These are phyloP conservation scores for Endotricha flammealis DNA, from an alignment of 2,888 invertebrate genomes.

Conservation along the genomic window DNA sequence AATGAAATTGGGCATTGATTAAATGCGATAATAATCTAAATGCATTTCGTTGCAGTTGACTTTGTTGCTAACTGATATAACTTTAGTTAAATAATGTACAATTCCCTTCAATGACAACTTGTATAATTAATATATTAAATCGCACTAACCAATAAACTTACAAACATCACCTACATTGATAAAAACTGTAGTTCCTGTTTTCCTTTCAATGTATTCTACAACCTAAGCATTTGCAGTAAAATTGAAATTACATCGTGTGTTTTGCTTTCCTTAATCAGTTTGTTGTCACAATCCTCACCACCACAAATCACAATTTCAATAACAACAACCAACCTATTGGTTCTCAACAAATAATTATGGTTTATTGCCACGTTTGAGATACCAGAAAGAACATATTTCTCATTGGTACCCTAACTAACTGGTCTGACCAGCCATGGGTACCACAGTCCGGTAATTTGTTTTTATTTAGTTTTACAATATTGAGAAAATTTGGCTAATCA, in stretches of 20 bases:
- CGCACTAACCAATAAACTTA: not conserved
- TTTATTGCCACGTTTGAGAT: slow-evolving; percentile 62
- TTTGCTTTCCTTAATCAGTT: slow-evolving; percentile 17
- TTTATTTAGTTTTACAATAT: too few species aligned
- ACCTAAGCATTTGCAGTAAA: not conserved
- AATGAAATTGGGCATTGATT: not conserved
- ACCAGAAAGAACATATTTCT: slow-evolving; percentile 58
- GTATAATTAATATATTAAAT: too few species aligned
- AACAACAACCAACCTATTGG: slow-evolving; percentile 60
- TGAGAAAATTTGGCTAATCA: too few species aligned
- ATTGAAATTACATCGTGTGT: not conserved
- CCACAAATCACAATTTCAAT: slow-evolving; percentile 60
- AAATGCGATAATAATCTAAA: too few species aligned
- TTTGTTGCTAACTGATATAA: too few species aligned
- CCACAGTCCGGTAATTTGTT: too few species aligned
- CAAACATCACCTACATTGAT: not conserved
- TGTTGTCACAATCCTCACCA: slow-evolving; percentile 8
- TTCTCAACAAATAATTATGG: slow-evolving; percentile 70
- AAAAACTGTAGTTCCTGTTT: not conserved
- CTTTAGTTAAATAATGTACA: too few species aligned
- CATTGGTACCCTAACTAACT: slow-evolving; percentile 50
- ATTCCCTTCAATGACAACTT: too few species aligned
- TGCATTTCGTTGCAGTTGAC: too few species aligned
- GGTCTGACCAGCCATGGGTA: slow-evolving; percentile 50
- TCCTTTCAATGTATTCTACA: not conserved